Conservation (phyloP, 2,113 vertebrate species). For the Microtus pennsylvanicus region DNA sequence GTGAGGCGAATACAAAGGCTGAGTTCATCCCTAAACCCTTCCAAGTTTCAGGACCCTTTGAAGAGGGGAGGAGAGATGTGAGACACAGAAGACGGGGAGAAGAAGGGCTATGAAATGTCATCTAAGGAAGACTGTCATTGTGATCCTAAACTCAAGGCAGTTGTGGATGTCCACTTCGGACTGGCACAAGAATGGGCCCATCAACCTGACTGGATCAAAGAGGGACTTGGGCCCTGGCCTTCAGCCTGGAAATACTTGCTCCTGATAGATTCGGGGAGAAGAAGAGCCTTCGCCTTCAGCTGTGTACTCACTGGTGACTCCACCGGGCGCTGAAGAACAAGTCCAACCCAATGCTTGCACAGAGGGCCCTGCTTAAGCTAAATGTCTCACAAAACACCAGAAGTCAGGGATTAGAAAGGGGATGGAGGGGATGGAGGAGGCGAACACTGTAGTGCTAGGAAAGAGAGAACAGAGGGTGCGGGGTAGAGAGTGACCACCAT, state of each 20-base stretch:
- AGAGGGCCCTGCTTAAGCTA: background rate
- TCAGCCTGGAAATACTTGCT: background rate
- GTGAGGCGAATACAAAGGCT: background rate
- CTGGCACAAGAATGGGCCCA: background rate
- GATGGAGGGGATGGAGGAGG: background rate
- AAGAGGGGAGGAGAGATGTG: no score
- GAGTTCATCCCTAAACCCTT: background rate
- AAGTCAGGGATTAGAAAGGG: background rate
- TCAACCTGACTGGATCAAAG: background rate
- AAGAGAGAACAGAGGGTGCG: background rate
- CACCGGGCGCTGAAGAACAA: background rate
- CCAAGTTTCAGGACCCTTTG: background rate
- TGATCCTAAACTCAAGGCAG: background rate
- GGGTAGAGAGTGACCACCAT: background rate
- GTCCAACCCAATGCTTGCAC: background rate
- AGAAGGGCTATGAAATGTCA: background rate
- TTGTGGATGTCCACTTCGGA: background rate
- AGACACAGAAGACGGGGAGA: no score
- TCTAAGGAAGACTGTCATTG: background rate
- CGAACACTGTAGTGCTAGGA: background rate
- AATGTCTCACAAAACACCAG: background rate
- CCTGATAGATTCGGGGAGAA: background rate
- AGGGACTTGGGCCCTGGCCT: background rate
- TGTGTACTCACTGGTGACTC: background rate
- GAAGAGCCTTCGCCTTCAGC: background rate